Conservation (phyloP, 2,113 vertebrate genomes). For the Calypte anna region DNA sequence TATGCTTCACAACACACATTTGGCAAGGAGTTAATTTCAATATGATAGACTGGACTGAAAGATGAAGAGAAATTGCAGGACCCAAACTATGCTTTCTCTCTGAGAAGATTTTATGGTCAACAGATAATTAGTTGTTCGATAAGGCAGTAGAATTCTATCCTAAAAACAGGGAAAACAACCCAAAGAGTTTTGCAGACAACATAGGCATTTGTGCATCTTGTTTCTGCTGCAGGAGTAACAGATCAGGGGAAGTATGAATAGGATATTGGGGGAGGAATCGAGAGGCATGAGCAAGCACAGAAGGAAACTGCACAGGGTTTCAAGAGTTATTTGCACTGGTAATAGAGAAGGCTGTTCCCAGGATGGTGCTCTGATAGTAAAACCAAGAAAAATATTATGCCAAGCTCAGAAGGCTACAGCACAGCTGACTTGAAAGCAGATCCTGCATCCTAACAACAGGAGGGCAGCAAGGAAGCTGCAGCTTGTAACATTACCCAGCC, state of each 20-base stretch:
- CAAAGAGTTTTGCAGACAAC: neutral
- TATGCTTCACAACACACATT: neutral
- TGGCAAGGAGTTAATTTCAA: neutral
- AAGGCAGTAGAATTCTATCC: neutral
- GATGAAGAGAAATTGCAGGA: neutral
- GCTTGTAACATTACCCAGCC: neutral
- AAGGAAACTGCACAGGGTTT: neutral
- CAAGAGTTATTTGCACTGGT: neutral
- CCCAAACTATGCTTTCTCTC: neutral
- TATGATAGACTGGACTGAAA: neutral
- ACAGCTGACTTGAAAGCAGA: neutral
- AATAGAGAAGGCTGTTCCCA: neutral
- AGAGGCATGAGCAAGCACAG: fast-evolving
- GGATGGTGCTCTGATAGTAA: neutral
- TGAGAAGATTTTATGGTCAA: neutral
- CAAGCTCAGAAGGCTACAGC: neutral
- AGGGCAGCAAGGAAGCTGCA: neutral
- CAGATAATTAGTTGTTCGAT: neutral
- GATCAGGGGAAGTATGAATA: neutral
- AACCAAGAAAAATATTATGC: neutral
- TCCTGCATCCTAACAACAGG: neutral
- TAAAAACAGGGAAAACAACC: neutral
- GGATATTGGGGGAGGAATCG: neutral
- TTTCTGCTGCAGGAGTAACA: neutral
- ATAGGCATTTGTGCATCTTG: fast-evolving